phyloP scores from a whole-genome alignment of 2,888 invertebrate species.

The Phrixothrix hirtus region DNA sequence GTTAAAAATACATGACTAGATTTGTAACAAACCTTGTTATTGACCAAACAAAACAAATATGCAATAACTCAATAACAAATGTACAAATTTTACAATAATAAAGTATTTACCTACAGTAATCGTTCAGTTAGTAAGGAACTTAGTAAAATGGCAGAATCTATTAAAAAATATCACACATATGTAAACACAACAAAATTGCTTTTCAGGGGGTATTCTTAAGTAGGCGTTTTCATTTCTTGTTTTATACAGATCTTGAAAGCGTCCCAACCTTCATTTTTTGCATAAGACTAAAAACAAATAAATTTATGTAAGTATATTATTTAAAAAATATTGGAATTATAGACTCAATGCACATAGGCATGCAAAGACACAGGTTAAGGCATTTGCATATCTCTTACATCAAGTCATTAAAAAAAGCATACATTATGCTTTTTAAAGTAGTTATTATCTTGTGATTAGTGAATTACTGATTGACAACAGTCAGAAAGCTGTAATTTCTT shows the following conservation, averaged over 20 bases:
- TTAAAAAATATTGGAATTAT: no score
- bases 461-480: no score
- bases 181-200: conserved; percentile 12
- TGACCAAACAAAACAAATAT: conserved; percentile 6
- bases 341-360: no score
- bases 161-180: conserved; percentile 16
- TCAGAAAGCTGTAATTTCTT: no score
- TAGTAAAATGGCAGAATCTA: background rate
- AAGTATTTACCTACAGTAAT: conserved; percentile 3
- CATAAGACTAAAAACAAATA: conserved; percentile 75
- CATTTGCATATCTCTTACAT: no score
- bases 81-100: background rate
- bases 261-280: conserved; percentile 90
- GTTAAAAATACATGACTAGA: conserved; percentile 23
- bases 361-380: no score
- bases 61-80: background rate
- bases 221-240: conserved; percentile 82
- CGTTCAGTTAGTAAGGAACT: conserved; percentile 8
- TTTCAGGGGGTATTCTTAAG: conserved; percentile 56
- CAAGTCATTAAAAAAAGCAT: no score
- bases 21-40: conserved; percentile 20
- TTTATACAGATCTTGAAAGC: conserved; percentile 89
- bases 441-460: no score
- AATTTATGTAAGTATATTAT: no score
- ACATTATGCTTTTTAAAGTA: no score